phyloP scores from a whole-genome alignment of 2,113 vertebrate genomes.

The Hemichromis elongatus region DNA sequence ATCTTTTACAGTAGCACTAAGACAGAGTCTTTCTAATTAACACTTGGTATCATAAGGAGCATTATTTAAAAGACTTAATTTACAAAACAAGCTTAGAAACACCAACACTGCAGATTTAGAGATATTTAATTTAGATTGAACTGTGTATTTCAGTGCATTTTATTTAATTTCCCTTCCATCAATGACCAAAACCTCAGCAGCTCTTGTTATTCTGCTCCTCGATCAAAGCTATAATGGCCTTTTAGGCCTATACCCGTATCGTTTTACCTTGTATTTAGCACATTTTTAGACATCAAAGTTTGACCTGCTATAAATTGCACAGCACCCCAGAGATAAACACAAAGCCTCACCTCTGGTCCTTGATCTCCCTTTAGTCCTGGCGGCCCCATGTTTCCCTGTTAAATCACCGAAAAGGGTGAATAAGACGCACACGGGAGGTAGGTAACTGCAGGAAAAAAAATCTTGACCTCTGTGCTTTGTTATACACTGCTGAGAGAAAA shows the following conservation, averaged over 20 bases:
- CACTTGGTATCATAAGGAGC: background rate
- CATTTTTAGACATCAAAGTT: background rate
- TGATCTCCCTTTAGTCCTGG: constrained; percentile 79
- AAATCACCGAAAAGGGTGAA: constrained; percentile 52
- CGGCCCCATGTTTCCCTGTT: constrained; percentile 78
- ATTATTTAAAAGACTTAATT: background rate
- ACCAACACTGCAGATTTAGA: background rate
- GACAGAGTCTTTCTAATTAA: background rate
- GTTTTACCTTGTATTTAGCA: background rate
- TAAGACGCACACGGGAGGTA: background rate
- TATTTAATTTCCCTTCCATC: background rate
- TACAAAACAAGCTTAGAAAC: background rate
- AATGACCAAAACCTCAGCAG: background rate
- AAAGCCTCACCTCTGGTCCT: constrained; percentile 77
- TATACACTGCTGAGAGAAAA: background rate
- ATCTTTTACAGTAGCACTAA: background rate
- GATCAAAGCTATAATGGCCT: background rate
- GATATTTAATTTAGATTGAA: background rate
- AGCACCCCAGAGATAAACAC: background rate
- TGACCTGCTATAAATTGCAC: background rate
- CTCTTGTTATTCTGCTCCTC: background rate
- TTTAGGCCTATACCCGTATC: background rate
- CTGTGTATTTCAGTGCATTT: background rate
- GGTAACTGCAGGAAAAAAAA: background rate
- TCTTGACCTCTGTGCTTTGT: background rate